Percentiles rank a stretch among this genome's conserved stretches.
Conservation (phyloP, 2,888 invertebrate species). For the Metopia argyrocephala region DNA sequence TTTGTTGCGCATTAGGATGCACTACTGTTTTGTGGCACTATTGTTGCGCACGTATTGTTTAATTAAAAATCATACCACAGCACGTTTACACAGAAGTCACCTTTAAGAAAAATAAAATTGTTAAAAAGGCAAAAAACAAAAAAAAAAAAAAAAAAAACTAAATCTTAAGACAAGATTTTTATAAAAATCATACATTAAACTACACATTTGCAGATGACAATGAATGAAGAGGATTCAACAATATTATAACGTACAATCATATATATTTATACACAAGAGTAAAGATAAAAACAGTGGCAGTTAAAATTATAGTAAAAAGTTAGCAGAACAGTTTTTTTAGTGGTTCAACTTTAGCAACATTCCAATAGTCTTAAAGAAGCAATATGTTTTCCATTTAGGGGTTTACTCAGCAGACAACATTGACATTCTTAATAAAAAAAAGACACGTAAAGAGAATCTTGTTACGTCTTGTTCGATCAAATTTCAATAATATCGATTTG, state of each 20-base stretch:
- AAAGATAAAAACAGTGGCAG: neutral
- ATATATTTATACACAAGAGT: slow-evolving; percentile 5
- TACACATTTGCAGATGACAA: slow-evolving; percentile 51
- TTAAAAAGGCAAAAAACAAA: neutral
- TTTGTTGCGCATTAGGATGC: slow-evolving; percentile 47
- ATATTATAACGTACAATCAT: slow-evolving; percentile 41
- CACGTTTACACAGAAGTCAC: slow-evolving; percentile 63
- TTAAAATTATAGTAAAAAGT: too few species aligned
- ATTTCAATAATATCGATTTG: too few species aligned
- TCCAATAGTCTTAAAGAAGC: too few species aligned
- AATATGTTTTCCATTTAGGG: too few species aligned
- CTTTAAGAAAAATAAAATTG: slow-evolving; percentile 27
- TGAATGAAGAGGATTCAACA: slow-evolving; percentile 59
- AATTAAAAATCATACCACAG: slow-evolving; percentile 63
- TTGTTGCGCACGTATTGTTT: slow-evolving; percentile 64
- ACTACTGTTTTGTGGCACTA: slow-evolving; percentile 52
- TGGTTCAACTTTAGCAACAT: too few species aligned
- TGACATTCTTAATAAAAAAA: too few species aligned
- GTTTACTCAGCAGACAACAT: too few species aligned
- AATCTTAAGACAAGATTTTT: slow-evolving; percentile 17
- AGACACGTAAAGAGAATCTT: too few species aligned
- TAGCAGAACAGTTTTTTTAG: too few species aligned
- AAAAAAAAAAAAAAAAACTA: slow-evolving; percentile 12
- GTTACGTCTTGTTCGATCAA: too few species aligned
- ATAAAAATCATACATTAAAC: slow-evolving; percentile 59